Percentiles rank a stretch among this genome's conserved stretches.
Evolutionary conservation across 2,113 vertebrate species (phyloP).

Genomic region (Irena cyanogastra): DNA sequence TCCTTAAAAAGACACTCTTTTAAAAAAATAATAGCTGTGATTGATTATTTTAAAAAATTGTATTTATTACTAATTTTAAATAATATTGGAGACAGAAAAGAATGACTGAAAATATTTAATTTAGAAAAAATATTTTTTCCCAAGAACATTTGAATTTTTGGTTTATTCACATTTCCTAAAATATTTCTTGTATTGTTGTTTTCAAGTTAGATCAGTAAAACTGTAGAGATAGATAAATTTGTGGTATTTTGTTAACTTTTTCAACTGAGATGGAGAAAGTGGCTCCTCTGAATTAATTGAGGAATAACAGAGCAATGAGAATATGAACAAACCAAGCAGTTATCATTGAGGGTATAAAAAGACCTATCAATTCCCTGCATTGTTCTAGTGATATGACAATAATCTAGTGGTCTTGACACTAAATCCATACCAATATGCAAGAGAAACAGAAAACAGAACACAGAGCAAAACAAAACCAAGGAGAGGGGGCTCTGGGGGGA

Average conservation of each 20-base stretch:
- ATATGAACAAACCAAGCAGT: neutral
- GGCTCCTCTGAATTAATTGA: neutral
- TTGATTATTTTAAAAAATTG: neutral
- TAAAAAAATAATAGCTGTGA: neutral
- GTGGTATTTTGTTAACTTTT: neutral
- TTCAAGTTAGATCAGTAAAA: neutral
- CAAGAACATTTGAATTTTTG: neutral
- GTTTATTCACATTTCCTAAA: neutral
- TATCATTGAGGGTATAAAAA: neutral
- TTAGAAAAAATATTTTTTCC: neutral
- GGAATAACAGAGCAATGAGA: neutral
- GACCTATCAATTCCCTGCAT: neutral
- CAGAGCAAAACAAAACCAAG: neutral
- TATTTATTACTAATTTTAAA: neutral
- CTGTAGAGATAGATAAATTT: neutral
- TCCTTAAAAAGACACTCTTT: neutral
- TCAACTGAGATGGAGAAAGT: no score
- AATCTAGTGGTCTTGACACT: neutral
- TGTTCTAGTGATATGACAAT: neutral
- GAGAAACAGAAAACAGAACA: neutral
- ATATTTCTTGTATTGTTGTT: neutral
- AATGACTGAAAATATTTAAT: neutral
- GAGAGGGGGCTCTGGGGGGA: no score
- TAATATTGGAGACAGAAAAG: neutral
- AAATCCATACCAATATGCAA: accelerated